These are phyloP conservation scores for Dolichotis patagonum DNA, from an alignment of 2,113 vertebrate species.

Conservation along the genomic window DNA sequence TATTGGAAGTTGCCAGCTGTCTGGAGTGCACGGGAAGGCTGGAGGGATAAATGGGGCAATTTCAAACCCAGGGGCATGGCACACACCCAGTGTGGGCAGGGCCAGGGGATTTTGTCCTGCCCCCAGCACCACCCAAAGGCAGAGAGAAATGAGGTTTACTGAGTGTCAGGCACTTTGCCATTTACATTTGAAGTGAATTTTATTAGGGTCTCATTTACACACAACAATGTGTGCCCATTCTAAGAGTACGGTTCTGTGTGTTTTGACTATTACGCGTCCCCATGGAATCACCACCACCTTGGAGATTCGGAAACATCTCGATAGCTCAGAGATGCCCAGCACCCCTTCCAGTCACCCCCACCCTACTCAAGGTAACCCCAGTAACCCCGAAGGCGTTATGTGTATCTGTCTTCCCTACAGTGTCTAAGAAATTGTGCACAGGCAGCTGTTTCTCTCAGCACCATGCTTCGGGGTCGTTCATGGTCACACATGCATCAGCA, in stretches of 20 bases:
- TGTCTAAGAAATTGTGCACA: background rate
- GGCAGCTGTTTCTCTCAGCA: background rate
- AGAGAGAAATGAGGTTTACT: background rate
- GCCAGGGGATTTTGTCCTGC: fast-evolving
- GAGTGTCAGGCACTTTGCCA: background rate
- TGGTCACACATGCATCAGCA: background rate
- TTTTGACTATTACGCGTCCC: background rate
- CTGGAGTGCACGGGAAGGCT: background rate
- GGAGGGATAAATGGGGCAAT: background rate
- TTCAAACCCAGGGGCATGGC: background rate
- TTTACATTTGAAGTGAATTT: background rate
- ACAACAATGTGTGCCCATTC: background rate
- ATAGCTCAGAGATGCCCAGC: background rate
- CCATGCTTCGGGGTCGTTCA: background rate
- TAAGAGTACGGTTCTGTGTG: background rate
- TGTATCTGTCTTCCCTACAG: background rate
- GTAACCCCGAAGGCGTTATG: background rate
- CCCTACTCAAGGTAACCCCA: background rate
- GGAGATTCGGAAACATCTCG: background rate
- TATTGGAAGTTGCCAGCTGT: background rate
- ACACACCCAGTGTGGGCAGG: background rate
- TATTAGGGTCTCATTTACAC: background rate
- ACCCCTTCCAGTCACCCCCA: background rate
- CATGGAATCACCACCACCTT: background rate
- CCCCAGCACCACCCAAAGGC: background rate